These are phyloP conservation scores for Apostichopus japonicus DNA, from an alignment of 35 echinoderm and acorn worm species.

Conservation along the genomic window DNA sequence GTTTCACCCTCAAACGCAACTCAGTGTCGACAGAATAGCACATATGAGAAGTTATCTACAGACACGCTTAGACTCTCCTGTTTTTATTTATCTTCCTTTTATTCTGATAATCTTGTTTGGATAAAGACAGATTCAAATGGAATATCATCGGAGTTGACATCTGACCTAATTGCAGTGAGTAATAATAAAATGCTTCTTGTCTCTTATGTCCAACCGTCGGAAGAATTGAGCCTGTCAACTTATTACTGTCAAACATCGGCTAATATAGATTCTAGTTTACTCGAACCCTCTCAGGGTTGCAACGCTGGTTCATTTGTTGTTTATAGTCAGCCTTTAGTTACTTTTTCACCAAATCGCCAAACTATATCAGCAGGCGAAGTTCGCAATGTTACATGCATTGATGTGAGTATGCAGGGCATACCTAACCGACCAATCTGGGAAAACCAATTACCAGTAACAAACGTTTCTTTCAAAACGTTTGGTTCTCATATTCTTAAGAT, in stretches of 20 bases:
- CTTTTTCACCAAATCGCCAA: neutral
- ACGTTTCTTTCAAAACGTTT: neutral
- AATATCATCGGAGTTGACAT: neutral
- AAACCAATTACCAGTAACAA: neutral
- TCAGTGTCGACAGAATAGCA: neutral
- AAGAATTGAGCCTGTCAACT: neutral
- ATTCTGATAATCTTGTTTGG: neutral
- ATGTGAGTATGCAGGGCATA: neutral
- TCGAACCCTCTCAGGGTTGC: neutral
- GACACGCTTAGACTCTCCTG: neutral
- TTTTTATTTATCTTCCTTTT: neutral
- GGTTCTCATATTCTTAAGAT: neutral
- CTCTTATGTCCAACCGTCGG: neutral
- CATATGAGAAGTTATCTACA: neutral
- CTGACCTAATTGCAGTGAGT: neutral
- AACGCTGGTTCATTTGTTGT: neutral
- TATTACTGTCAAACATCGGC: neutral
- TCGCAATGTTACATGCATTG: neutral
- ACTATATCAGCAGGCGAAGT: neutral
- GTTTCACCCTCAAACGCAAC: neutral
- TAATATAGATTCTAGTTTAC: neutral
- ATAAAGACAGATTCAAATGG: neutral
- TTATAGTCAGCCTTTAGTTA: neutral
- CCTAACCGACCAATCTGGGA: fast-evolving
- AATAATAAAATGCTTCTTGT: neutral